Conservation (phyloP, 2,888 invertebrate genomes). For the Nomada goodeniana region DNA sequence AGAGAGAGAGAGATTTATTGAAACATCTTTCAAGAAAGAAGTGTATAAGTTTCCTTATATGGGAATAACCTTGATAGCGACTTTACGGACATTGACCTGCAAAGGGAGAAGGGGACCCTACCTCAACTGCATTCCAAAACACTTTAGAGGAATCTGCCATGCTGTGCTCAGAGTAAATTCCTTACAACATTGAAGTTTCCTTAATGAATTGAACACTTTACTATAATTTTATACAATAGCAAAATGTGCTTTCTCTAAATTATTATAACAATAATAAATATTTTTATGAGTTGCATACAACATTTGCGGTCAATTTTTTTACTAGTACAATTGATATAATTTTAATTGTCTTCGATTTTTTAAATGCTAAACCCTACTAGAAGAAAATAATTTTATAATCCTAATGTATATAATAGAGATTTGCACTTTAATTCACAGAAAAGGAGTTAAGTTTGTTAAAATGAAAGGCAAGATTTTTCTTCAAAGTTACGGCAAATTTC, state of each 20-base stretch:
- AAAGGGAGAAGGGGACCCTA: slow-evolving; percentile 66
- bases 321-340: no score
- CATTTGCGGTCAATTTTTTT: background rate
- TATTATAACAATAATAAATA: no score
- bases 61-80: slow-evolving; percentile 66
- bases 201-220: slow-evolving; percentile 21
- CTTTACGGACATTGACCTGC: slow-evolving; percentile 70
- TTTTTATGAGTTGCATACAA: no score
- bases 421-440: background rate
- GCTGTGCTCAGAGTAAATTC: slow-evolving; percentile 58
- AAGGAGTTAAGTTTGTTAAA: no score
- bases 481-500: no score
- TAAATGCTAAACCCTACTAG: no score
- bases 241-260: background rate
- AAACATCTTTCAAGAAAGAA: slow-evolving; percentile 19
- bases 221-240: background rate
- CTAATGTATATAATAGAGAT: background rate
- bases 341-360: no score
- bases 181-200: slow-evolving; percentile 37
- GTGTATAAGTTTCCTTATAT: slow-evolving; percentile 42
- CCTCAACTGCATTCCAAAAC: slow-evolving; percentile 74
- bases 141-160: slow-evolving; percentile 67
- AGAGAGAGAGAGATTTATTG: no score
- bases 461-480: no score
- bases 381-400: background rate